Percentiles rank a stretch among this genome's conserved stretches.
Evolutionary conservation across 2,113 vertebrate species (phyloP).

Genomic region (Isichthys henryi): DNA sequence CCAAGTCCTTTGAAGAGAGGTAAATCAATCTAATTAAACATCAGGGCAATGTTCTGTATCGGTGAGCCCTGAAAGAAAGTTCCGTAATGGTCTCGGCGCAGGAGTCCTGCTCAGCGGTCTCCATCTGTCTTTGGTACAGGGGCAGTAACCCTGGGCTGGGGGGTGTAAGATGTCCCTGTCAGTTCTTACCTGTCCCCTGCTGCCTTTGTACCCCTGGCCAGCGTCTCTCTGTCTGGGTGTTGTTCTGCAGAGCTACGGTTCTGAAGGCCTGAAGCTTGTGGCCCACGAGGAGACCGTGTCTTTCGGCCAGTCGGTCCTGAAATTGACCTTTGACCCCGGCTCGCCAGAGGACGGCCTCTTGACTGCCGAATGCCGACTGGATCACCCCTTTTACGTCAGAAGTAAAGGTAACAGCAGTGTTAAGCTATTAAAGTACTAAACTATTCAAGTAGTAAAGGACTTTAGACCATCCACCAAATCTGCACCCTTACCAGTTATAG

Average conservation of each 20-base stretch:
- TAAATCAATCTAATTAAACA: not conserved
- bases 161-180: conserved; percentile 31
- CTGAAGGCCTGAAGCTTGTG: conserved; percentile 83
- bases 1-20: not conserved
- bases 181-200: too few relatives aligned
- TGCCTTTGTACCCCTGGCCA: not conserved
- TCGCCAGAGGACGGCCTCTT: conserved; percentile 78
- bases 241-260: conserved; percentile 73
- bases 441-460: not conserved
- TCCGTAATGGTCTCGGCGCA: not conserved
- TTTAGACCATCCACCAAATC: not conserved
- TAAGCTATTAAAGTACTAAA: too few relatives aligned
- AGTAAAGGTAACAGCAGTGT: conserved; percentile 76
- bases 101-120: not conserved
- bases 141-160: conserved; percentile 27
- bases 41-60: not conserved
- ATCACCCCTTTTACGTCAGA: conserved; percentile 96
- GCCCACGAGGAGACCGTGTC: conserved; percentile 87
- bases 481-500: not conserved
- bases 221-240: conserved; percentile 21
- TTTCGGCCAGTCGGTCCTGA: conserved; percentile 85
- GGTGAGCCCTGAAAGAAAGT: not conserved
- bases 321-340: conserved; percentile 93
- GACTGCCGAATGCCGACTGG: conserved; percentile 87
- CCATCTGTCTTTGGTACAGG: not conserved